Conservation (phyloP, 2,797 vertebrate species). For the Xerus rutilus region DNA sequence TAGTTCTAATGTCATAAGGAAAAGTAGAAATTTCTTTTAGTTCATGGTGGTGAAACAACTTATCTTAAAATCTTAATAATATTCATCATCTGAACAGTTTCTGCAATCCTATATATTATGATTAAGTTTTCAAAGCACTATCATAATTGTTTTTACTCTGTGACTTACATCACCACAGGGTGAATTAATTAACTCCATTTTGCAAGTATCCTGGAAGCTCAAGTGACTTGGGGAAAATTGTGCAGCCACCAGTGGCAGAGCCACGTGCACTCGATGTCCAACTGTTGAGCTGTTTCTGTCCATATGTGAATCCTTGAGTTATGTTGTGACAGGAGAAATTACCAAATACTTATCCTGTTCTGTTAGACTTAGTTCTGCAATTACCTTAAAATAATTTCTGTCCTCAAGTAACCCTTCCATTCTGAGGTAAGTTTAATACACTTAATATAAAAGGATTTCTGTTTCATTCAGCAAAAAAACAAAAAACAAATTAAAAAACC, state of each 20-base stretch:
- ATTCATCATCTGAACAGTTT: constrained; percentile 24
- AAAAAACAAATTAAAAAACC: neutral
- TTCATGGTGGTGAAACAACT: neutral
- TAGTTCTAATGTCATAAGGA: constrained; percentile 41
- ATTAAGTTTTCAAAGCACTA: constrained; percentile 67
- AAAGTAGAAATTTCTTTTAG: constrained; percentile 45
- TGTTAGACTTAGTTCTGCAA: neutral
- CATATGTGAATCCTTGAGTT: neutral
- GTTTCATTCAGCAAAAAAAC: neutral
- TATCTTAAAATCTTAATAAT: constrained; percentile 46
- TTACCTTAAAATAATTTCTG: constrained; percentile 56
- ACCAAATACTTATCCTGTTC: constrained; percentile 22
- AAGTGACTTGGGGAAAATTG: constrained; percentile 52
- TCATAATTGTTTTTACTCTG: constrained; percentile 58
- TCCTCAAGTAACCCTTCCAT: constrained; percentile 48
- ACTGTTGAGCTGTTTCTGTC: constrained; percentile 19
- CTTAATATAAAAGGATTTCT: constrained; percentile 41
- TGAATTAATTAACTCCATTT: constrained; percentile 65
- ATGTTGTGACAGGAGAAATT: neutral
- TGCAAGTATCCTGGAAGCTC: constrained; percentile 55
- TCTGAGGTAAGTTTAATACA: constrained; percentile 55
- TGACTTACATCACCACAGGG: constrained; percentile 24
- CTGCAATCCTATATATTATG: neutral
- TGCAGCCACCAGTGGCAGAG: constrained; percentile 23
- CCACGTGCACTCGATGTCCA: constrained; percentile 21